phyloP scores from a whole-genome alignment of 2,113 vertebrate genomes.

The Petroica traversi region DNA sequence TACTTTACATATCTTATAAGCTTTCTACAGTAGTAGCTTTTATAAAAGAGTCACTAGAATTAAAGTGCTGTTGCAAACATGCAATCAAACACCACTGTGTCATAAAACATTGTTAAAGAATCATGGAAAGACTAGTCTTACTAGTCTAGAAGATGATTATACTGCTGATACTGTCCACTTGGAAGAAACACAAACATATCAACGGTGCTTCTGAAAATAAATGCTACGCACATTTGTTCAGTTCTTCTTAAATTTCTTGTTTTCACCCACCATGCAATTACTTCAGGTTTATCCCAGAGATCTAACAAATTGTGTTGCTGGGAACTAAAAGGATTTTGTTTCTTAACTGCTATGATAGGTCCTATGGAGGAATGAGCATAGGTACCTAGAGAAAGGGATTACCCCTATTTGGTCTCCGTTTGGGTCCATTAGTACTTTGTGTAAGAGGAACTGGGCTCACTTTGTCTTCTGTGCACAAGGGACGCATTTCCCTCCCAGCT shows the following conservation, averaged over 20 bases:
- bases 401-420: neutral
- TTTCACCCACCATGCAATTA: neutral
- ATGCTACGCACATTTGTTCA: fast-evolving
- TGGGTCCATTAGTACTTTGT: neutral
- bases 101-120: neutral
- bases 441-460: neutral
- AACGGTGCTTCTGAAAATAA: neutral
- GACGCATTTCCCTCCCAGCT: neutral
- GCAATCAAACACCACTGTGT: neutral
- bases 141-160: neutral
- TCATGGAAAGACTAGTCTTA: neutral
- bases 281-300: neutral
- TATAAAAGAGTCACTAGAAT: conserved; percentile 9
- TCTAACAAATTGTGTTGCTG: neutral
- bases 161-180: neutral
- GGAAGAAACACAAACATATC: neutral
- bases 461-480: neutral
- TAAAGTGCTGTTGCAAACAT: neutral
- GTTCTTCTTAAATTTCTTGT: neutral
- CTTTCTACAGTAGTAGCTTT: neutral
- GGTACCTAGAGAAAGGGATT: neutral
- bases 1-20: conserved; percentile 23
- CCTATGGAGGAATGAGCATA: neutral
- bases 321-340: neutral
- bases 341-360: neutral